Conservation (phyloP, 2,113 vertebrate species). For the Perca fluviatilis region DNA sequence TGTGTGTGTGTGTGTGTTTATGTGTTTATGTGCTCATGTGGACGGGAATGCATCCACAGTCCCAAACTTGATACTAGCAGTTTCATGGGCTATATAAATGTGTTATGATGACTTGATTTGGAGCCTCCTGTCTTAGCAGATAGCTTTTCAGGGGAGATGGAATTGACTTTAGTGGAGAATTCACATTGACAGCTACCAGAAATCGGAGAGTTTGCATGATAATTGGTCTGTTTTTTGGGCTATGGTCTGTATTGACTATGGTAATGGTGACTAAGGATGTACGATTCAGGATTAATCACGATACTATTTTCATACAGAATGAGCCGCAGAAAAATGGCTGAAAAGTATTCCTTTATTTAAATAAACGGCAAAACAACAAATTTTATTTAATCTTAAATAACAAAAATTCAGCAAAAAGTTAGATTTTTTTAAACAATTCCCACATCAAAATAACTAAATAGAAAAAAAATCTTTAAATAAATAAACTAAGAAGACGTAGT, state of each 20-base stretch:
- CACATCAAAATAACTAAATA: no score
- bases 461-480: no score
- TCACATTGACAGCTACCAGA: background rate
- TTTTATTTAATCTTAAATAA: no score
- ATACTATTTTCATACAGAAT: no score
- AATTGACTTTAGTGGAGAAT: background rate
- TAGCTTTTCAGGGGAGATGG: background rate
- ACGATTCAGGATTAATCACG: no score
- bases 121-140: slow-evolving; percentile 23
- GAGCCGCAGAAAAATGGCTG: no score
- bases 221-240: background rate
- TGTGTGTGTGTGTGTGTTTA: background rate
- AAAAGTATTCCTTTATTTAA: no score
- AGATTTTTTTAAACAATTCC: no score
- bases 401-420: no score
- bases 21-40: slow-evolving; percentile 7
- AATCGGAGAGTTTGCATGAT: background rate
- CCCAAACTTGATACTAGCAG: slow-evolving; percentile 48
- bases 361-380: no score
- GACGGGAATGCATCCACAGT: background rate
- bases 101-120: slow-evolving; percentile 62
- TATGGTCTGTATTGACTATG: background rate
- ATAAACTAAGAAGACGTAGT: no score
- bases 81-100: slow-evolving; percentile 63
- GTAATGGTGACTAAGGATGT: background rate